Base-by-base conservation (phyloP, 2,888 invertebrate genomes). In the Cantharis flavilabris region DNA sequence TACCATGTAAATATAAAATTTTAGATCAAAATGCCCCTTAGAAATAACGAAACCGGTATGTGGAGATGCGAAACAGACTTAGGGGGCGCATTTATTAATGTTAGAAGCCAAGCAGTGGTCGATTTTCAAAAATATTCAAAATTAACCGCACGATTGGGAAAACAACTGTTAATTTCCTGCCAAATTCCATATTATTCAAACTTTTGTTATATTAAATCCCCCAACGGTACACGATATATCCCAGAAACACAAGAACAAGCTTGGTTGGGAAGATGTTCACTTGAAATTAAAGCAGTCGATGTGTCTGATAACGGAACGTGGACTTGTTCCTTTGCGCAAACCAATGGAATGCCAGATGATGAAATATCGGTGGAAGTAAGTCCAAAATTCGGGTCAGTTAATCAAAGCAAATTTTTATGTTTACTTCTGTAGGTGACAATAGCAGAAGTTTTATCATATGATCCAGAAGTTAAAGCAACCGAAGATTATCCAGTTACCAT, bases 291-390 rank as follows among this genome's bases (percentile, higher is more conserved):
- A 10, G 16, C 3, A 10, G 73, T 71, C 67, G 23, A 30, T 9
- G 69, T 16, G 49, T 14, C 30, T 16, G 74, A 82, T 64, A 76
- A 82, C 30, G 82, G 82, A 18, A 77, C 73, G 16, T 82, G 82
- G 82, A 74, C 62, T 3, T 82, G 82, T 28, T 73, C 76, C 3
- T 80, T 79, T 72, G 72, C 80, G 18, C 76, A 64, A 62, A 69
- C 71, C 3, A 77, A 74, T 33, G 76, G 80, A n/a, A 9, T 79
- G 3, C 73, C 78, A 7, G 79, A 78, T 70, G 77, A 79, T 9
- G 62, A 63, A 64, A 72, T 79, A 11, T 74, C 72, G 63, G 71
- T 78, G 28, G 76, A 81, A 26, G 79, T 80, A 73, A 71, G 64
- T 64, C 13, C 33, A 13, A n/a, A 4, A 1, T 30, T 30, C 11